A percentile compares a stretch with the other conserved stretches of the same genome.
Evolutionary conservation across 2,888 invertebrate genomes (phyloP).

Genomic region (Limnephilus auricula): DNA sequence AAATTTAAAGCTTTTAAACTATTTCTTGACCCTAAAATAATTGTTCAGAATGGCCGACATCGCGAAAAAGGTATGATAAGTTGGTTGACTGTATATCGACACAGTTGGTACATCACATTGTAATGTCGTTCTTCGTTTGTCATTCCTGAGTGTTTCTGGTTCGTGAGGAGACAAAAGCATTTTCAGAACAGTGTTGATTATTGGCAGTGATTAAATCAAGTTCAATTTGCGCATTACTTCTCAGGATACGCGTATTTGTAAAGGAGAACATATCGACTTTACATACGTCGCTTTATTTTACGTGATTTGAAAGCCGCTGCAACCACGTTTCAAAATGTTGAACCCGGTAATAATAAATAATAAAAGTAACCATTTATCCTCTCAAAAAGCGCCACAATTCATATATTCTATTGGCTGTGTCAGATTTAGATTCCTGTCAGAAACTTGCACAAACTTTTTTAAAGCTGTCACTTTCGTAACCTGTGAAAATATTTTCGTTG

Average conservation of each 20-base stretch:
- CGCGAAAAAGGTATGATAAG: constrained; percentile 62
- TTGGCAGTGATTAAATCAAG: not conserved
- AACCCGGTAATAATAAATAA: constrained; percentile 15
- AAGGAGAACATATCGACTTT: not conserved
- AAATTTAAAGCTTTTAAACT: constrained; percentile 15
- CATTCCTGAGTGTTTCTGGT: constrained; percentile 44
- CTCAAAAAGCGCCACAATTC: not conserved
- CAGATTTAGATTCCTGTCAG: not conserved
- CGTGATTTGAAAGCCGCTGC: constrained; percentile 19
- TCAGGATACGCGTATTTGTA: not conserved
- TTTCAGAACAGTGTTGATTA: not conserved
- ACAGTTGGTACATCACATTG: constrained; percentile 11
- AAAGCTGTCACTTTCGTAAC: not conserved
- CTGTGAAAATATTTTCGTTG: not conserved
- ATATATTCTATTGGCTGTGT: not conserved
- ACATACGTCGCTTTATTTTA: constrained; percentile 4
- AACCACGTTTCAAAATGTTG: constrained; percentile 34
- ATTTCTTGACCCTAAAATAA: not conserved
- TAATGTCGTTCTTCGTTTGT: constrained; percentile 39
- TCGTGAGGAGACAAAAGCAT: constrained; percentile 36
- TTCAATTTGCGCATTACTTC: not conserved
- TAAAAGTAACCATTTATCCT: constrained; percentile 15
- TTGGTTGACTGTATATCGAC: constrained; percentile 23
- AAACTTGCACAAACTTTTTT: not conserved
- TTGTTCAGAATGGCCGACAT: constrained; percentile 64